phyloP scores from a whole-genome alignment of 1,140 invertebrate genomes.

The Camponotus vicinus region DNA sequence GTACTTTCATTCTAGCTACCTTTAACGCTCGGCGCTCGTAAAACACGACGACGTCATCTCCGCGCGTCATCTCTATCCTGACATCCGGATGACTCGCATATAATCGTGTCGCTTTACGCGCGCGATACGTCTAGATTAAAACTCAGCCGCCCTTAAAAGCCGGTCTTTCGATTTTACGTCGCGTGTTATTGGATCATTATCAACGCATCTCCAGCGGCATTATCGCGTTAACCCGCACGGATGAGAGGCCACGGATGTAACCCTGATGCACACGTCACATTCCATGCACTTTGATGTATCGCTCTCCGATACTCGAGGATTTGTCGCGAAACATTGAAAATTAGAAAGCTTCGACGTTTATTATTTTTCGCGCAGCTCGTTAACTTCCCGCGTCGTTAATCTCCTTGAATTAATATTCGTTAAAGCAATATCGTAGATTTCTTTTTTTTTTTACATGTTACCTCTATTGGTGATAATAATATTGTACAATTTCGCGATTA shows the following conservation, averaged over 20 bases:
- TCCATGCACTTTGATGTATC: no score
- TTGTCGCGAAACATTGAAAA: no score
- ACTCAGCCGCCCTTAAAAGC: background rate
- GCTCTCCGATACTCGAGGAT: no score
- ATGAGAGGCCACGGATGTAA: background rate
- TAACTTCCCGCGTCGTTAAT: background rate
- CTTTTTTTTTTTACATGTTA: no score
- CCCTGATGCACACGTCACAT: background rate
- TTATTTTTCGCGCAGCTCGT: background rate
- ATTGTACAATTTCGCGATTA: background rate
- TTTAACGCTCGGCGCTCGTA: constrained; percentile 29
- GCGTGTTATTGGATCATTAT: constrained; percentile 27
- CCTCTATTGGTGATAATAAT: background rate
- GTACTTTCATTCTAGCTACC: constrained; percentile 27
- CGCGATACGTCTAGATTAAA: constrained; percentile 40
- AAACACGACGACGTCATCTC: constrained; percentile 30
- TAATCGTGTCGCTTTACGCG: constrained; percentile 4
- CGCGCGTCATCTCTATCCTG: background rate
- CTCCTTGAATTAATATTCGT: background rate
- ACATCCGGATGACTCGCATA: constrained; percentile 13
- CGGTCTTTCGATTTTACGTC: constrained; percentile 3
- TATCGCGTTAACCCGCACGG: background rate
- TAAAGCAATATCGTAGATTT: no score
- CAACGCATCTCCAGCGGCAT: background rate
- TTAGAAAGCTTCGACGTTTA: no score